Conservation (phyloP, 2,113 vertebrate species). For the Cinclus cinclus region DNA sequence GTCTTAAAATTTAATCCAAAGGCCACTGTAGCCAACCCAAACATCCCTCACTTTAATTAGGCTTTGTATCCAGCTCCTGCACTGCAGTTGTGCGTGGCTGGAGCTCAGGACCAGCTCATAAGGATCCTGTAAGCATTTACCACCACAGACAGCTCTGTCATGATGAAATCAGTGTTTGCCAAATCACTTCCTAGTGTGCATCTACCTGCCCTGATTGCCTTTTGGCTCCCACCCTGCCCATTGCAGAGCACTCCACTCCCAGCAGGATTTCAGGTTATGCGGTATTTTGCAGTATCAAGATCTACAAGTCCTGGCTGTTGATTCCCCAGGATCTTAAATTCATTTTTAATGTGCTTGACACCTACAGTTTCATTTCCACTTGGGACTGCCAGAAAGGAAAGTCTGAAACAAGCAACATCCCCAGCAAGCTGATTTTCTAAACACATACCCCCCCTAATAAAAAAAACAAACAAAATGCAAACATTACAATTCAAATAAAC, state of each 20-base stretch:
- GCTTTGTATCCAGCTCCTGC: not conserved
- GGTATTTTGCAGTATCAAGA: not conserved
- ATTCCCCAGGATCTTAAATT: not conserved
- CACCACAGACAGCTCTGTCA: conserved; percentile 6
- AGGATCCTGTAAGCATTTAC: not conserved
- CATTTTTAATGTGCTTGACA: not conserved
- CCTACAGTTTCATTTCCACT: not conserved
- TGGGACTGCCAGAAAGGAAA: not conserved
- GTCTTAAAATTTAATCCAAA: not conserved
- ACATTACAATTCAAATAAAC: not conserved
- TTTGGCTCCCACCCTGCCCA: not conserved
- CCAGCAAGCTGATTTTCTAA: not conserved
- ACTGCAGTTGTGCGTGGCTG: not conserved
- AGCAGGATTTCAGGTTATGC: not conserved
- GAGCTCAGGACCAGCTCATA: not conserved
- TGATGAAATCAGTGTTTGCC: not conserved
- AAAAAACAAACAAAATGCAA: not conserved
- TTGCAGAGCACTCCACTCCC: not conserved
- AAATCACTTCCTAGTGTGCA: not conserved
- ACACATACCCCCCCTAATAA: not conserved
- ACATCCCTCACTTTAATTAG: not conserved
- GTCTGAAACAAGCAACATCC: not conserved
- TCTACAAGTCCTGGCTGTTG: not conserved
- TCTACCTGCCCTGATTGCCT: not conserved
- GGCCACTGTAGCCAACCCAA: not conserved